Evolutionary conservation across 2,797 vertebrate genomes (phyloP), one percentile per base, ranked within the genome.

Genomic region (Sebastes steindachneri): DNA sequence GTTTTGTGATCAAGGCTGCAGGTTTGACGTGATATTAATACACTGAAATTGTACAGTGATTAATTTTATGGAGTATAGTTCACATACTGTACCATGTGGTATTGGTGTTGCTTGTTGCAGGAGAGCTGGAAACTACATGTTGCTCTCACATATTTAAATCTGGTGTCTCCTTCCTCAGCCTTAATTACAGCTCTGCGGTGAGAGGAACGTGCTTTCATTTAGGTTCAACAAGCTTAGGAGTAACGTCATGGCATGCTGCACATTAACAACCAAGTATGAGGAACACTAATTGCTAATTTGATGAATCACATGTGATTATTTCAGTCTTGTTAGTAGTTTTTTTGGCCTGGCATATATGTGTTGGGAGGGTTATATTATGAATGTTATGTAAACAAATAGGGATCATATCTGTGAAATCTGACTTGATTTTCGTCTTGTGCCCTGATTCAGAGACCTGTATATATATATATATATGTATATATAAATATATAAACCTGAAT

Each of bases 361-460:
- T n/a, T 33, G 6, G 21, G 4, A 35, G 31, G 9, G 19, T 69
- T 51, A 57, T 12, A 67, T 63, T 12, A 69, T 63, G 21, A 73
- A 37, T 73, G 21, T 31, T 31, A 55, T 71, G 63, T 77, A 64
- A 45, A 74, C 53, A 55, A 78, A 79, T 12, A 17, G 25, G 25
- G 14, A 67, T 73, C 28, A 2, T 25, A 60, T 23, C 29, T 29
- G 45, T 77, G 77, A 84, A 84, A 79, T 77, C 54, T 68, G 79
- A 73, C 33, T 75, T 63, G 41, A 54, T 87, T 84, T 67, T 67
- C 3, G 0, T 65, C 17, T n/a, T 53, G 29, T 51, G 58, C 21
- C 25, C 57, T 62, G 70, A 86, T 78, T 74, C 57, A 77, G 21
- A 67, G 21, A 73, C 31, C 53, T 41, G 4, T 41, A 59, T 35